Conservation (phyloP, 2,797 vertebrate species). For the Crocidura indochinensis region DNA sequence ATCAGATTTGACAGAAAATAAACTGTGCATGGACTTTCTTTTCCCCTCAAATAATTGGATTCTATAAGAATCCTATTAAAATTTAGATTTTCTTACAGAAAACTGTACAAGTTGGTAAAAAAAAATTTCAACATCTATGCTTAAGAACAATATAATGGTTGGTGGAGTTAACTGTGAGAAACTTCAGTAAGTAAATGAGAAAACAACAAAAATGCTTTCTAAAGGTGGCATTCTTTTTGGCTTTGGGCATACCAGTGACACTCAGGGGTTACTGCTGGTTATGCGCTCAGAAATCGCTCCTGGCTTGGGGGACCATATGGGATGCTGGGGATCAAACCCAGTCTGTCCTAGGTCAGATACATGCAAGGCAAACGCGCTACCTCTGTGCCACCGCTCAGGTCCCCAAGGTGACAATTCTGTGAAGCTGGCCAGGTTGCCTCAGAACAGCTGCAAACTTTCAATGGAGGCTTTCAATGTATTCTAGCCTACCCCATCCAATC, state of each 20-base stretch:
- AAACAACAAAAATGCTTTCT: neutral
- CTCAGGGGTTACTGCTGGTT: too few species aligned
- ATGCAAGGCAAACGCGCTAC: too few species aligned
- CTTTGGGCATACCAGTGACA: too few species aligned
- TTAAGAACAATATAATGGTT: neutral
- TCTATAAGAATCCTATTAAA: conserved; percentile 6
- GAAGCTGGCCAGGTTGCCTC: neutral
- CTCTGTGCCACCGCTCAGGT: too few species aligned
- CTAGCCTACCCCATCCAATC: too few species aligned
- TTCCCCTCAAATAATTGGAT: too few species aligned
- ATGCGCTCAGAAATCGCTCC: too few species aligned
- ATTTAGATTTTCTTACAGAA: conserved; percentile 26
- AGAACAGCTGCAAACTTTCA: neutral
- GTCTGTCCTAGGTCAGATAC: too few species aligned
- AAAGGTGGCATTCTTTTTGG: neutral
- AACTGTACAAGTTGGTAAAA: neutral
- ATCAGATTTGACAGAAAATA: conserved; percentile 2
- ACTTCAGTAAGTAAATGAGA: neutral
- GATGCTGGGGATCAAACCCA: too few species aligned
- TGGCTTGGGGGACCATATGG: too few species aligned
- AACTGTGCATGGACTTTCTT: neutral
- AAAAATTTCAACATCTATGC: neutral
- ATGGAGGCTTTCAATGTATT: neutral
- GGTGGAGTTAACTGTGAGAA: too few species aligned
- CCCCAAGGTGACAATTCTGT: neutral